Evolutionary conservation across 1,140 invertebrate species (phyloP).

Genomic region (Arctopsyche grandis): DNA sequence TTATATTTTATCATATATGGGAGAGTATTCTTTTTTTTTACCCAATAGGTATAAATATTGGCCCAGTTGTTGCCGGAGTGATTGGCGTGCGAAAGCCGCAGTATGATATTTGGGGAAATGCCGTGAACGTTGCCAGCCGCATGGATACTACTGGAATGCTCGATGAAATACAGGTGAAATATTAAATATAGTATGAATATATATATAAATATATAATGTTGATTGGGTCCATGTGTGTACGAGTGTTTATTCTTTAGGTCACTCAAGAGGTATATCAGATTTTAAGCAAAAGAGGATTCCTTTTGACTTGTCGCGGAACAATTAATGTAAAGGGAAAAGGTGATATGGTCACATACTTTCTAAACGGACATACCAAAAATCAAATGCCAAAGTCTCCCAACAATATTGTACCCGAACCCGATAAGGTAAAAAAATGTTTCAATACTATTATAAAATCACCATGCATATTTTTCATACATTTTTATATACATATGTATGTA

Average conservation of each 20-base stretch:
- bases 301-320: slow-evolving; percentile 80
- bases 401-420: not conserved
- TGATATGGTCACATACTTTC: slow-evolving; percentile 93
- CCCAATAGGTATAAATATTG: slow-evolving; percentile 88
- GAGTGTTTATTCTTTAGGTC: slow-evolving; percentile 71
- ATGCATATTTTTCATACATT: not conserved
- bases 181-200: not conserved
- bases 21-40: not conserved
- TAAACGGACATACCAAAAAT: slow-evolving; percentile 67
- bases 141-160: slow-evolving; percentile 88
- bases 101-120: slow-evolving; percentile 94
- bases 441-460: not conserved
- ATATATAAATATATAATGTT: not conserved
- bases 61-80: slow-evolving; percentile 94
- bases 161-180: slow-evolving; percentile 81
- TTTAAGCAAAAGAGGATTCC: slow-evolving; percentile 77
- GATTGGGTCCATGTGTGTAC: not conserved
- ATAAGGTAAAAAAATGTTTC: slow-evolving; percentile 18
- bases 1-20: slow-evolving; percentile 24
- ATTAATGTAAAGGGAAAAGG: slow-evolving; percentile 95
- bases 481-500: not conserved
- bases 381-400: slow-evolving; percentile 38
- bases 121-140: slow-evolving; percentile 91
- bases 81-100: slow-evolving; percentile 92
- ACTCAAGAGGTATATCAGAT: slow-evolving; percentile 88